Percentiles rank a stretch among this genome's conserved stretches.
Evolutionary conservation across 2,888 invertebrate species (phyloP).

Genomic region (Matsumyia berberina): DNA sequence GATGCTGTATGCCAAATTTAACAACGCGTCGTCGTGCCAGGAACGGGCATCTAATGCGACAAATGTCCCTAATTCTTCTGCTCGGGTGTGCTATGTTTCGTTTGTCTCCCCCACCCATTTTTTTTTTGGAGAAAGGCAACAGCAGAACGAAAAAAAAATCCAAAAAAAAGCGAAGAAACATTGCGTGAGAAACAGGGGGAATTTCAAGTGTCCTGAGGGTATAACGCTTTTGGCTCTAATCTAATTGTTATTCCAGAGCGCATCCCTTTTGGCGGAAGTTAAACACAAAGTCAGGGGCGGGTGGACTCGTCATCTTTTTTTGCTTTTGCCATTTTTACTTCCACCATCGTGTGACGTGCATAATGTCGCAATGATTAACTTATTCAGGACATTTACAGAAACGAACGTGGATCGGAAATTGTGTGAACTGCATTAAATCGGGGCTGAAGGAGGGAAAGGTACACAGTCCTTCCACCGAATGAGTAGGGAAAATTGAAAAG

Average conservation of each 20-base stretch:
- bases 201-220: conserved; percentile 37
- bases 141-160: background rate
- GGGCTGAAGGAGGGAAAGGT: conserved; percentile 17
- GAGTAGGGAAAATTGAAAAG: conserved; percentile 9
- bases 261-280: conserved; percentile 62
- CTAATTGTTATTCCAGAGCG: conserved; percentile 70
- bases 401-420: conserved; percentile 61
- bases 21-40: conserved; percentile 4
- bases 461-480: conserved; percentile 5
- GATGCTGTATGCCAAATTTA: conserved; percentile 47
- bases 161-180: conserved; percentile 48
- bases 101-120: conserved; percentile 14
- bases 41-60: conserved; percentile 53
- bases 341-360: conserved; percentile 30
- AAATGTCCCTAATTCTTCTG: conserved; percentile 52
- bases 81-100: conserved; percentile 24
- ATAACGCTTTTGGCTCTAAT: conserved; percentile 54
- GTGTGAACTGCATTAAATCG: conserved; percentile 56
- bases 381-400: conserved; percentile 60
- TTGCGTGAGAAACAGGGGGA: conserved; percentile 50
- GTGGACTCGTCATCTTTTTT: conserved; percentile 4
- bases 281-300: conserved; percentile 40
- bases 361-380: conserved; percentile 70
- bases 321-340: conserved; percentile 11
- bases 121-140: background rate